Conservation (phyloP, 2,797 vertebrate species). For the Sebastes oblongus region DNA sequence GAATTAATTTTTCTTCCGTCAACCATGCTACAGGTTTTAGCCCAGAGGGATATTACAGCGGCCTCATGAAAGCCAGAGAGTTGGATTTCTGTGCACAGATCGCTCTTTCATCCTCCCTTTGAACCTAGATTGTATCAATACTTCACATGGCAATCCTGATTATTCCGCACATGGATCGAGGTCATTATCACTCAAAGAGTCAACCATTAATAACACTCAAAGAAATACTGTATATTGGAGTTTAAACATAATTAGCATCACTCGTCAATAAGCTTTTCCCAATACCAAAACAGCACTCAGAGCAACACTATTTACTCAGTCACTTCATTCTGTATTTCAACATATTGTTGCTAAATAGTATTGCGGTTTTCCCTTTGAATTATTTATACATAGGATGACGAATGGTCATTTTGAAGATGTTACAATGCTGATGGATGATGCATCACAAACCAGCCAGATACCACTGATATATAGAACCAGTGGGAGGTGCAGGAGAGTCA, state of each 20-base stretch:
- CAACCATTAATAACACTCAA: background rate
- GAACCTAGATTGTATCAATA: constrained; percentile 46
- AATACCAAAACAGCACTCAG: background rate
- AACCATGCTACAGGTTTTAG: constrained; percentile 54
- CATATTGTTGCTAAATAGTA: background rate
- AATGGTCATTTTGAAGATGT: constrained; percentile 32
- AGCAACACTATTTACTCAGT: background rate
- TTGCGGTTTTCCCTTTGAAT: background rate
- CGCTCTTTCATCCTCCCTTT: constrained; percentile 47
- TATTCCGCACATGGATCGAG: constrained; percentile 35
- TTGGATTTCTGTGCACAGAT: constrained; percentile 34
- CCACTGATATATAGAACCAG: constrained; percentile 59
- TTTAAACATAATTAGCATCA: constrained; percentile 12
- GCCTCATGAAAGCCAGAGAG: constrained; percentile 41
- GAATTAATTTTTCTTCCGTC: constrained; percentile 64
- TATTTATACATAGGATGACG: background rate
- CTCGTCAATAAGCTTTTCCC: background rate
- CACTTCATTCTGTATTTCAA: background rate
- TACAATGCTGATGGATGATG: constrained; percentile 44
- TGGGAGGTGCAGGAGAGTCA: constrained; percentile 62
- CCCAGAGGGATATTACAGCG: constrained; percentile 24
- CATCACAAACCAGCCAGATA: constrained; percentile 41
- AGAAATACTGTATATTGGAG: background rate
- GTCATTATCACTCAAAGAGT: constrained; percentile 28
- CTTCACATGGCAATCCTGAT: constrained; percentile 38